Evolutionary conservation across 2,888 invertebrate species (phyloP).

Genomic region (Drosophila kanekoi): DNA sequence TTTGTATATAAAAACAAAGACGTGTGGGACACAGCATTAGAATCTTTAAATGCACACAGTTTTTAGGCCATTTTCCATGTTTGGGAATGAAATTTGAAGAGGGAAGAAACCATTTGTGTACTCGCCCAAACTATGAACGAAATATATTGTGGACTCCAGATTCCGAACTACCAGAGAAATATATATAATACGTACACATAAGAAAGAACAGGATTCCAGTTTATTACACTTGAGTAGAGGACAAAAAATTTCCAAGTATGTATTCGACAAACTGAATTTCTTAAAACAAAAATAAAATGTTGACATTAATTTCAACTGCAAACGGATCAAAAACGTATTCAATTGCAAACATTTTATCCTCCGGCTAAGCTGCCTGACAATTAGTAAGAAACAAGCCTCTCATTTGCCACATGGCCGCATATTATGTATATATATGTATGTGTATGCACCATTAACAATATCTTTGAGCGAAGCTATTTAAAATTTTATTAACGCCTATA

Average conservation of each 20-base stretch:
- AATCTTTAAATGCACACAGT: no score
- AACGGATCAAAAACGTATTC: slow-evolving; percentile 1
- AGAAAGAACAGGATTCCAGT: not conserved
- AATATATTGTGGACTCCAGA: not conserved
- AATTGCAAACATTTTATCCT: slow-evolving; percentile 1
- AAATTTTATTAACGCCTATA: slow-evolving; percentile 55
- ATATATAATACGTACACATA: slow-evolving; percentile 20
- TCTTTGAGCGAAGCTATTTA: slow-evolving; percentile 51
- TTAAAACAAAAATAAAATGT: not conserved
- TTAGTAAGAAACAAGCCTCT: slow-evolving; percentile 3
- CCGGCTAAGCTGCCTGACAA: slow-evolving; percentile 4
- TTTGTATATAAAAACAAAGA: no score
- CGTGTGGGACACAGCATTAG: no score
- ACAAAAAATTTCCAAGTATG: not conserved
- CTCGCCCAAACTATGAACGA: no score
- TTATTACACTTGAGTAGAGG: not conserved
- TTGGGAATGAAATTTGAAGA: no score
- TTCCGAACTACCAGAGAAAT: not conserved
- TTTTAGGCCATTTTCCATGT: no score
- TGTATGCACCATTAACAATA: slow-evolving; percentile 30
- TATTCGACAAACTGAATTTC: slow-evolving; percentile 1
- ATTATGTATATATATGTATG: slow-evolving; percentile 26
- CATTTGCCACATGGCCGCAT: slow-evolving; percentile 14
- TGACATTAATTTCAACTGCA: slow-evolving; percentile 23
- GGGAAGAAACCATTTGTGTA: no score